These are phyloP conservation scores for Cydia strobilella DNA, from an alignment of 1,140 invertebrate species.

Conservation along the genomic window DNA sequence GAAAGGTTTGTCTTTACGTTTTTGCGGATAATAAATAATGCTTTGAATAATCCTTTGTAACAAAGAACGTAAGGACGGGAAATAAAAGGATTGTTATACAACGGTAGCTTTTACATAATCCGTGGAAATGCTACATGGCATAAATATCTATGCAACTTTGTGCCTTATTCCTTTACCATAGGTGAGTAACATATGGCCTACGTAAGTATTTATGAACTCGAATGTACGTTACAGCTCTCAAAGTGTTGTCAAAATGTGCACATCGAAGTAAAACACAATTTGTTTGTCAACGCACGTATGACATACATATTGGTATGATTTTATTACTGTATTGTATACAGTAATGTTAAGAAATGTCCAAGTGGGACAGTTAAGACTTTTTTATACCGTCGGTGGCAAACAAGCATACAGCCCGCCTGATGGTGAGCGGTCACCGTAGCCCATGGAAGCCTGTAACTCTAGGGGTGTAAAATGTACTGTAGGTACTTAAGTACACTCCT, in stretches of 20 bases:
- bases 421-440: too few relatives aligned
- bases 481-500: too few relatives aligned
- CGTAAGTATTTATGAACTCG: neutral
- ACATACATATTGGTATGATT: neutral
- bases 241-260: neutral
- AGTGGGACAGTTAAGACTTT: too few relatives aligned
- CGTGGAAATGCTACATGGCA: neutral
- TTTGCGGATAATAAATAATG: neutral
- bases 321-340: too few relatives aligned
- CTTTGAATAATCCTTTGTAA: slow-evolving; percentile 4
- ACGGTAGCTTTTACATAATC: slow-evolving; percentile 1
- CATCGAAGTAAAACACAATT: neutral
- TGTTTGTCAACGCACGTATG: neutral
- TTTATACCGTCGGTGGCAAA: too few relatives aligned
- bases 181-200: neutral
- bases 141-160: too few relatives aligned
- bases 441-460: too few relatives aligned
- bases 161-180: too few relatives aligned
- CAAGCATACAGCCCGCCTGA: too few relatives aligned
- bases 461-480: too few relatives aligned
- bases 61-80: slow-evolving; percentile 6
- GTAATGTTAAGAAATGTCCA: too few relatives aligned
- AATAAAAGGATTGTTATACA: slow-evolving; percentile 8
- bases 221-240: neutral
- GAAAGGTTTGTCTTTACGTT: too few relatives aligned